Conservation (phyloP, 2,888 invertebrate species). For the Archips xylosteana region DNA sequence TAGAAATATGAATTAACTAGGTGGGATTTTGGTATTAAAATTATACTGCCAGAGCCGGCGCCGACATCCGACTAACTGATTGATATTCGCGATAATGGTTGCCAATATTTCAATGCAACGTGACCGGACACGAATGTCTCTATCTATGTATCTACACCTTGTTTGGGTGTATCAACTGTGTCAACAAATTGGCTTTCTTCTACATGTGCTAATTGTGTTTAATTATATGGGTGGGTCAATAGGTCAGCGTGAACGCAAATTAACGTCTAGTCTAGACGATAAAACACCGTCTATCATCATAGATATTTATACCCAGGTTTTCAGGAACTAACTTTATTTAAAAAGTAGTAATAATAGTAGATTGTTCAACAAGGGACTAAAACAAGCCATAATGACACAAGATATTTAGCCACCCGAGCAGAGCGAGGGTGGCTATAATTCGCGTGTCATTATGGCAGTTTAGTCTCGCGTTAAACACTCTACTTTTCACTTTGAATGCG, state of each 20-base stretch:
- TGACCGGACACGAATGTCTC: conserved; percentile 59
- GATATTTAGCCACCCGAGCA: too few relatives aligned
- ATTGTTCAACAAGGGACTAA: too few relatives aligned
- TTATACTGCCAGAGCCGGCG: conserved; percentile 53
- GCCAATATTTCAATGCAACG: conserved; percentile 64
- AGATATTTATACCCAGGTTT: too few relatives aligned
- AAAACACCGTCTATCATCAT: background rate
- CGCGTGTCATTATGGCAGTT: too few relatives aligned
- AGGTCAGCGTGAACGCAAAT: conserved; percentile 8
- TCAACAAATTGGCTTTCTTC: conserved; percentile 40
- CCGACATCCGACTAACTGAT: conserved; percentile 52
- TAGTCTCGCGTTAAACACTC: too few relatives aligned
- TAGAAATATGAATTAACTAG: background rate
- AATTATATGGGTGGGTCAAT: conserved; percentile 27
- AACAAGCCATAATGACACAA: too few relatives aligned
- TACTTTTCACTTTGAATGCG: too few relatives aligned
- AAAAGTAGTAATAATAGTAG: too few relatives aligned
- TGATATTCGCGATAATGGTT: conserved; percentile 65
- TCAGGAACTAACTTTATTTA: background rate
- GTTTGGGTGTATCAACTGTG: conserved; percentile 31
- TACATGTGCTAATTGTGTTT: conserved; percentile 37
- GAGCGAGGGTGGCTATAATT: too few relatives aligned
- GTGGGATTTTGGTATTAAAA: conserved; percentile 20
- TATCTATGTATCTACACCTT: conserved; percentile 39
- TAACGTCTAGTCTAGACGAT: background rate